These are phyloP conservation scores for Halcyon senegalensis DNA, from an alignment of 2,113 vertebrate genomes.

Conservation along the genomic window DNA sequence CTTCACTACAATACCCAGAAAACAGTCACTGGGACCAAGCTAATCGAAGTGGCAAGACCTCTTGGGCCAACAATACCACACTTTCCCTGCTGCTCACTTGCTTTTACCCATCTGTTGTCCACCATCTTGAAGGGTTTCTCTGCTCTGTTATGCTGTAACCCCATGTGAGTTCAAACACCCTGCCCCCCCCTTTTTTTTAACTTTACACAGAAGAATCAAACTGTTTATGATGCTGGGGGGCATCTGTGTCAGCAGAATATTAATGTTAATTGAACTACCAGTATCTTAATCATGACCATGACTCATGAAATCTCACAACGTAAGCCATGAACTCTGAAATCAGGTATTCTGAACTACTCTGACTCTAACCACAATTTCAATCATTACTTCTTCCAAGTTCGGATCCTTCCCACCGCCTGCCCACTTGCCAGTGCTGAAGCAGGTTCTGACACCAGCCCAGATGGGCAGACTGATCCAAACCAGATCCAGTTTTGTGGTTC, in stretches of 20 bases:
- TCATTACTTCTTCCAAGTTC: not conserved
- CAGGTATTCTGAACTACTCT: not conserved
- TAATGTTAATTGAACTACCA: not conserved
- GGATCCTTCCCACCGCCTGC: not conserved
- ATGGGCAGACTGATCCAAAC: not conserved
- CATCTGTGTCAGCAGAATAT: not conserved
- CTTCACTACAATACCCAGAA: not conserved
- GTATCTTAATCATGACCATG: not conserved
- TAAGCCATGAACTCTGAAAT: not conserved
- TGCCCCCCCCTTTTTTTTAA: not conserved
- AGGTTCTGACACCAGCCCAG: not conserved
- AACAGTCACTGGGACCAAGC: not conserved
- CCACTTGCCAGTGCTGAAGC: not conserved
- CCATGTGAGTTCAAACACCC: not conserved
- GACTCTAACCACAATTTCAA: not conserved
- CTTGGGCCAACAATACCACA: not conserved
- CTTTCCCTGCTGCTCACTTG: not conserved
- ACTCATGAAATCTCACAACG: not conserved
- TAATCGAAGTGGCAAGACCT: not conserved
- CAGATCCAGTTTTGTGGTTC: not conserved
- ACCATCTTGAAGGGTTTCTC: not conserved
- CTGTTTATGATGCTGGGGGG: not conserved
- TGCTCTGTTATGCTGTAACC: not conserved
- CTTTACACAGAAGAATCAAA: not conserved
- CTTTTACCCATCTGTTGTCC: not conserved